Conservation (phyloP, 2,113 vertebrate species). For the Pagrus major region DNA sequence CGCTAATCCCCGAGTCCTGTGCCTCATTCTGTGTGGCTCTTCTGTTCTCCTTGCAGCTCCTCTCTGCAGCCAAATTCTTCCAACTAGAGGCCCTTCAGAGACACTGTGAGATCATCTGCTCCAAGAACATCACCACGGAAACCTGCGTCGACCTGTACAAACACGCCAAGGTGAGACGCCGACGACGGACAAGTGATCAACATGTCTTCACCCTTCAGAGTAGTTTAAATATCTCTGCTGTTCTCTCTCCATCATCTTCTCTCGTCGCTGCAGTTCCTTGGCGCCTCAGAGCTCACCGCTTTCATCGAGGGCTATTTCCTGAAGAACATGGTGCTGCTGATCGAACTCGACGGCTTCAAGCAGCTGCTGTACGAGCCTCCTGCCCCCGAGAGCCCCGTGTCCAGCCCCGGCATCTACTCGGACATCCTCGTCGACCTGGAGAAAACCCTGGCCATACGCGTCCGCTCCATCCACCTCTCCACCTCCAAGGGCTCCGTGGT, state of each 20-base stretch:
- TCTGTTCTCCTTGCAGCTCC: conserved; percentile 78
- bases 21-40: conserved; percentile 40
- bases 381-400: conserved; percentile 85
- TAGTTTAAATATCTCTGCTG: no score
- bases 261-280: conserved; percentile 76
- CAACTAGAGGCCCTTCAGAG: conserved; percentile 86
- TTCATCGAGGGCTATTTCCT: conserved; percentile 88
- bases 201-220: no score
- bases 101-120: conserved; percentile 90
- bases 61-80: conserved; percentile 87
- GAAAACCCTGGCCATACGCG: conserved; percentile 94
- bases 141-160: conserved; percentile 86
- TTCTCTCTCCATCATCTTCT: background rate
- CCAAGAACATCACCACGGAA: conserved; percentile 86
- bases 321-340: conserved; percentile 88
- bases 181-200: no score
- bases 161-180: conserved; percentile 81
- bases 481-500: conserved; percentile 98
- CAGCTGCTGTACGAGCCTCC: conserved; percentile 93
- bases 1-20: conserved; percentile 38
- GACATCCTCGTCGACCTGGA: conserved; percentile 96
- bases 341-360: conserved; percentile 93
- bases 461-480: conserved; percentile 98
- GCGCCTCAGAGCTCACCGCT: conserved; percentile 81
- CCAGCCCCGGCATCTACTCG: conserved; percentile 71